These are phyloP conservation scores for Lutraria rhynchaena DNA, from an alignment of 1,140 invertebrate species.

Conservation along the genomic window DNA sequence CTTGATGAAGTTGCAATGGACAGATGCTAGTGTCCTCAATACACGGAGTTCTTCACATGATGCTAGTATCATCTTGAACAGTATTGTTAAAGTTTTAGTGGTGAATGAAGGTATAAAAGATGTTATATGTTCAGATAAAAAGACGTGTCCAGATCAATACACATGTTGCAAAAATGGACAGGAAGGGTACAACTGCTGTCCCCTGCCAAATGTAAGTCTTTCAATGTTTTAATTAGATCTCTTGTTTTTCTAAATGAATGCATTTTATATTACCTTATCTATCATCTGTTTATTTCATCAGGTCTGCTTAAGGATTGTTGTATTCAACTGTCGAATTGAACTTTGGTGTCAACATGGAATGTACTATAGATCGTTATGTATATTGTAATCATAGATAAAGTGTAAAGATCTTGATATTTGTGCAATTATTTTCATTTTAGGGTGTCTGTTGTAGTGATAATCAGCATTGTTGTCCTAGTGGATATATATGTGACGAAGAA, in stretches of 20 bases:
- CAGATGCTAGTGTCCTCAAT: neutral
- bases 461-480: constrained; percentile 69
- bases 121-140: constrained; percentile 49
- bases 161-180: constrained; percentile 45
- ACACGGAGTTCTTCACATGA: neutral
- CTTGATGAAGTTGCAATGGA: constrained; percentile 4
- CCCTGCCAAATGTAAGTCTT: constrained; percentile 49
- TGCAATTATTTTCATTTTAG: too few relatives aligned
- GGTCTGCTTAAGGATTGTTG: too few relatives aligned
- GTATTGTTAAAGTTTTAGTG: neutral
- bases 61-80: too few relatives aligned
- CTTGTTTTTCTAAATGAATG: too few relatives aligned
- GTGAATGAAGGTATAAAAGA: neutral
- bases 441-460: constrained; percentile 71
- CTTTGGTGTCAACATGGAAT: too few relatives aligned
- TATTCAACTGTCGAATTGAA: too few relatives aligned
- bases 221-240: too few relatives aligned
- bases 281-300: too few relatives aligned
- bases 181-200: constrained; percentile 57
- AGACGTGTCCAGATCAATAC: constrained; percentile 37
- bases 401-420: too few relatives aligned
- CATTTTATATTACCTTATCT: too few relatives aligned
- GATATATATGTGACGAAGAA: constrained; percentile 64
- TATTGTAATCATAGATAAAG: too few relatives aligned
- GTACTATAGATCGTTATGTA: too few relatives aligned